These are phyloP conservation scores for Heliconius aoede DNA, from an alignment of 2,888 invertebrate species.

Conservation along the genomic window DNA sequence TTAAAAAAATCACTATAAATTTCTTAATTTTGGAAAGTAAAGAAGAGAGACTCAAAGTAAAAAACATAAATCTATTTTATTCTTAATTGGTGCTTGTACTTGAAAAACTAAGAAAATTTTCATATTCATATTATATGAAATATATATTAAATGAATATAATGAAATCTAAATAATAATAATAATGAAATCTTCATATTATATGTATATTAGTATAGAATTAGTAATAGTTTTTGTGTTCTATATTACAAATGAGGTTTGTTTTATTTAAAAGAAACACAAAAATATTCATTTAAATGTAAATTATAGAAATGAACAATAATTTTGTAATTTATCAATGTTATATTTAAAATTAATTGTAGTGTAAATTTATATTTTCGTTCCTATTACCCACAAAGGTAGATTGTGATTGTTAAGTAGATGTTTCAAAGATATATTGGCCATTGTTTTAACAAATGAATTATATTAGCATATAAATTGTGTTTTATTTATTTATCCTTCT, in stretches of 20 bases:
- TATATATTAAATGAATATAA: too few species aligned
- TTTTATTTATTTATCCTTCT: neutral
- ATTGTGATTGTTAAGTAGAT: neutral
- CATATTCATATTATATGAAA: too few species aligned
- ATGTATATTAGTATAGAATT: slow-evolving; percentile 13
- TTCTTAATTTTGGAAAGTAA: neutral
- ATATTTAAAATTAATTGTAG: neutral
- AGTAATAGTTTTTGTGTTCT: slow-evolving; percentile 8
- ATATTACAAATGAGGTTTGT: neutral
- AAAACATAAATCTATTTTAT: neutral
- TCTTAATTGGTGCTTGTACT: neutral
- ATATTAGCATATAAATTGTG: neutral
- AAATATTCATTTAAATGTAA: neutral
- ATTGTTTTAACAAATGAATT: neutral
- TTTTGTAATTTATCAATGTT: neutral
- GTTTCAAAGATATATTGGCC: neutral
- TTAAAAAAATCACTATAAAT: neutral
- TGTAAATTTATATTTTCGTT: neutral
- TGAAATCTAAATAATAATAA: too few species aligned
- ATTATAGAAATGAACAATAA: neutral
- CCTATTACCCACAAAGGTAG: neutral
- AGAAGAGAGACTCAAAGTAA: neutral
- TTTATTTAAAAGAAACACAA: neutral
- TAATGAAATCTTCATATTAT: slow-evolving; percentile 8
- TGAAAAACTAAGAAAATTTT: too few species aligned